Conservation (phyloP, 2,888 invertebrate species). For the Sceliomorpha sp. region DNA sequence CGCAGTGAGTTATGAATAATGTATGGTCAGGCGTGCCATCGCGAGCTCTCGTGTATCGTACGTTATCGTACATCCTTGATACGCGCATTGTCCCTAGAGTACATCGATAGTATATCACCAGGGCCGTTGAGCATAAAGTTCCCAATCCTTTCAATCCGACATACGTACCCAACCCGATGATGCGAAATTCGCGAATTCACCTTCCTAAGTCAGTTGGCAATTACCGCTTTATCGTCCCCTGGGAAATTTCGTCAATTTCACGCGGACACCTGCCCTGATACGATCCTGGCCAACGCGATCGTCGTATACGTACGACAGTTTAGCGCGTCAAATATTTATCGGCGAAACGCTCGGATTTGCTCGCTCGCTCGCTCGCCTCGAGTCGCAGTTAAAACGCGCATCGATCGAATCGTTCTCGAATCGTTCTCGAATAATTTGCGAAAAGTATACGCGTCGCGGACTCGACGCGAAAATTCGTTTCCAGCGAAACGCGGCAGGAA, state of each 20-base stretch:
- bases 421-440: too few species aligned
- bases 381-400: too few species aligned
- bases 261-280: too few species aligned
- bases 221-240: conserved; percentile 41
- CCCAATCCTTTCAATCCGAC: conserved; percentile 52
- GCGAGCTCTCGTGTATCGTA: conserved; percentile 50
- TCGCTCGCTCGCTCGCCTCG: too few species aligned
- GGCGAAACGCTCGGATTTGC: too few species aligned
- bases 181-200: conserved; percentile 37
- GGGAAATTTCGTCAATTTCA: conserved; percentile 28
- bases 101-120: conserved; percentile 51
- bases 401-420: too few species aligned
- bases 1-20: conserved; percentile 64
- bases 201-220: conserved; percentile 33
- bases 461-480: too few species aligned
- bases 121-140: conserved; percentile 47
- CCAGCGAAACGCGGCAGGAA: not conserved
- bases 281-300: too few species aligned
- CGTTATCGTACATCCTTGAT: conserved; percentile 63
- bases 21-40: conserved; percentile 63
- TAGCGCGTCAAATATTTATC: too few species aligned
- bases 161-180: conserved; percentile 20
- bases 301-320: too few species aligned
- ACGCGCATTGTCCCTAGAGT: conserved; percentile 55
- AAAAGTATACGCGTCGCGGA: too few species aligned